Conservation (phyloP, 2,888 invertebrate species). For the Drosophila sordidula region DNA sequence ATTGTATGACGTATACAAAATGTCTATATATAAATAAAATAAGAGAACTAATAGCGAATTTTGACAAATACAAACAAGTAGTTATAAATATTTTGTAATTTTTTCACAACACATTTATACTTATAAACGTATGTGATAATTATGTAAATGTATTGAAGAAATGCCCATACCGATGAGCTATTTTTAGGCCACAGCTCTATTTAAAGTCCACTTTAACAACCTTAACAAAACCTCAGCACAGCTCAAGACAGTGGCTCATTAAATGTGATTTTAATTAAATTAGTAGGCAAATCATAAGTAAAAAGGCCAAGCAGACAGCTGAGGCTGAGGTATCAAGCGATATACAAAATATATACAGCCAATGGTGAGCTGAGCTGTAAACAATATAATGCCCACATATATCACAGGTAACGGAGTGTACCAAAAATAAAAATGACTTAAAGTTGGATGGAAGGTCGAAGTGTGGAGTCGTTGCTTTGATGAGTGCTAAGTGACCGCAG, state of each 20-base stretch:
- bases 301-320: constrained; percentile 65
- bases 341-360: constrained; percentile 17
- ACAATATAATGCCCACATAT: constrained; percentile 49
- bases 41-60: background rate
- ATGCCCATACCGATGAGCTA: constrained; percentile 13
- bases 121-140: background rate
- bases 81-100: no score
- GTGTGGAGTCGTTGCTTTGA: constrained; percentile 64
- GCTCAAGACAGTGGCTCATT: constrained; percentile 22
- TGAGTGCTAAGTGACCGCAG: constrained; percentile 65
- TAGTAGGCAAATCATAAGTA: constrained; percentile 61
- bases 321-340: constrained; percentile 24
- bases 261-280: constrained; percentile 60
- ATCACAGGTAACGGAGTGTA: constrained; percentile 32
- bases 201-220: constrained; percentile 38
- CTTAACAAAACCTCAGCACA: constrained; percentile 35
- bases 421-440: constrained; percentile 38
- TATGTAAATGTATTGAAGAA: constrained; percentile 12
- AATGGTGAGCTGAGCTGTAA: constrained; percentile 29
- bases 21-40: background rate
- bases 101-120: no score
- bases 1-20: no score
- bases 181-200: constrained; percentile 24
- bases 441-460: constrained; percentile 62
- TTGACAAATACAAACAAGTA: no score